Evolutionary conservation across 2,797 vertebrate species (phyloP).

Genomic region (Meriones psammophilus): DNA sequence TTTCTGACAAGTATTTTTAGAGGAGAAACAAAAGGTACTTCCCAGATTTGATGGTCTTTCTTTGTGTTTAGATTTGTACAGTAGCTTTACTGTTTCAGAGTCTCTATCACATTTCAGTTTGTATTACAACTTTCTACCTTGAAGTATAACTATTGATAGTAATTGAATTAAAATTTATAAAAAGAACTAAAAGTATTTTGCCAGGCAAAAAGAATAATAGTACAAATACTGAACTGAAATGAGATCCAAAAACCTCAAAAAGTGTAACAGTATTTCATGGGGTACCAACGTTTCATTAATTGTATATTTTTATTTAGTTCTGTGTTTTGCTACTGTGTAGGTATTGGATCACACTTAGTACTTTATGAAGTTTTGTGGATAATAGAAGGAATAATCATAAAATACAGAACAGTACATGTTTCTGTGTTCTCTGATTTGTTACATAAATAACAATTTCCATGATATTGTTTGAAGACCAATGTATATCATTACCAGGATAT

Average conservation of each 20-base stretch:
- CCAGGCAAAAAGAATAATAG: neutral
- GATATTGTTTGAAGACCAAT: neutral
- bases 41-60: neutral
- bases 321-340: neutral
- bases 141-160: neutral
- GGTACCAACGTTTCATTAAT: neutral
- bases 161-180: neutral
- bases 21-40: no score
- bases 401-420: neutral
- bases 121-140: neutral
- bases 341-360: neutral
- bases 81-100: neutral
- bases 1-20: slow-evolving; percentile 18
- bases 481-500: neutral
- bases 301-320: neutral
- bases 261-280: neutral
- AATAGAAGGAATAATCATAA: neutral
- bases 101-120: neutral
- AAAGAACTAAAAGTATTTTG: neutral
- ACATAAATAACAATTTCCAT: neutral
- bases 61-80: slow-evolving; percentile 33
- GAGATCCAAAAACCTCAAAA: neutral
- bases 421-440: slow-evolving; percentile 24
- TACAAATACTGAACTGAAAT: neutral
- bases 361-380: neutral